phyloP scores from a whole-genome alignment of 2,888 invertebrate species.

The Drosophila stalkeri region DNA sequence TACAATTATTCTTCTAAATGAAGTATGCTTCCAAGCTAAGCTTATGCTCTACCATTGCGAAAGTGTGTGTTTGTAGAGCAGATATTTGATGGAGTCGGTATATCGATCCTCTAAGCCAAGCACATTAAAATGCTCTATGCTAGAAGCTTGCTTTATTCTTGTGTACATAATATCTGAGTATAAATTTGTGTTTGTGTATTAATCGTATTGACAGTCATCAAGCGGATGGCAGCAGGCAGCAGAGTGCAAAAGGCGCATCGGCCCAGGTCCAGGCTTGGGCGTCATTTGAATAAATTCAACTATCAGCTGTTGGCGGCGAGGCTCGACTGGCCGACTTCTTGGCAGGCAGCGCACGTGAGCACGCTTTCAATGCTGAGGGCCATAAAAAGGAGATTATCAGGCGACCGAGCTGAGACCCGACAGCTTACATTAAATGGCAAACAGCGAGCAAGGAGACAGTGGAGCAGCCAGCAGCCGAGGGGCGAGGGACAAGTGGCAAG shows the following conservation, averaged over 20 bases:
- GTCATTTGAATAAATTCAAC: constrained; percentile 73
- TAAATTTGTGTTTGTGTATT: constrained; percentile 9
- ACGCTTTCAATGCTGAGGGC: constrained; percentile 59
- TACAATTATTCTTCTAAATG: not conserved
- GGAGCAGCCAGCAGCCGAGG: constrained; percentile 18
- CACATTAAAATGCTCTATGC: not conserved
- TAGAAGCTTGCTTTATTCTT: not conserved
- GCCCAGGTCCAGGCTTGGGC: constrained; percentile 27
- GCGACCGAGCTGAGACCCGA: constrained; percentile 28
- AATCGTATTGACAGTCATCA: constrained; percentile 14
- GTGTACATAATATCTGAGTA: not conserved
- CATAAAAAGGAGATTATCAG: constrained; percentile 74
- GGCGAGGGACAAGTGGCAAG: constrained; percentile 46
- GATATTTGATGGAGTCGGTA: not conserved
- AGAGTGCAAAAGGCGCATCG: constrained; percentile 10
- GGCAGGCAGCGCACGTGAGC: constrained; percentile 70
- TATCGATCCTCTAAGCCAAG: not conserved
- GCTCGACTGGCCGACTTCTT: constrained; percentile 41
- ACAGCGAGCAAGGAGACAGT: constrained; percentile 17
- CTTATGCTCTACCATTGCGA: not conserved
- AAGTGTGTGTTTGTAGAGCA: no score
- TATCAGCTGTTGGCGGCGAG: constrained; percentile 43
- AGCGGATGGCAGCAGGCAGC: constrained; percentile 26
- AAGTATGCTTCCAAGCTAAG: not conserved
- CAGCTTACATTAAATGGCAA: constrained; percentile 59